A percentile compares a stretch with the other conserved stretches of the same genome.
Evolutionary conservation across 2,797 vertebrate species (phyloP).

Genomic region (Syngnathus acus): DNA sequence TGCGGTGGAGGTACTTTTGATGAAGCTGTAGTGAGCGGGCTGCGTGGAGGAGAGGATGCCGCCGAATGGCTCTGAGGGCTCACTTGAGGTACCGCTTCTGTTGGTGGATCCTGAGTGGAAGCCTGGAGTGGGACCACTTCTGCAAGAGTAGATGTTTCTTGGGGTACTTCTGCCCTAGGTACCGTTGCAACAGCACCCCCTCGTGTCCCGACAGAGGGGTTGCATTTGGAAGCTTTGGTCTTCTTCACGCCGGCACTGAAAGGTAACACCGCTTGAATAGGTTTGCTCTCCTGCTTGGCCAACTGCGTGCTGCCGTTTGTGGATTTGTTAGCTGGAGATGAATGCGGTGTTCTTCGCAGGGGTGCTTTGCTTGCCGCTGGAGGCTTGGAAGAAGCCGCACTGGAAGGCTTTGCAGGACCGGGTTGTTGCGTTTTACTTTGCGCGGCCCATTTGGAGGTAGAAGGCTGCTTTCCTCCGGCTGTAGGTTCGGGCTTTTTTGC

Average conservation of each 20-base stretch:
- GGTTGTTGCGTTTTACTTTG: constrained; percentile 44
- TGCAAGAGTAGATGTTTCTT: constrained; percentile 7
- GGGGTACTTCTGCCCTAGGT: constrained; percentile 9
- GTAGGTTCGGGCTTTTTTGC: constrained; percentile 57
- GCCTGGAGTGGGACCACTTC: constrained; percentile 18
- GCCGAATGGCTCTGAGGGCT: constrained; percentile 7
- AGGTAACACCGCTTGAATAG: constrained; percentile 56
- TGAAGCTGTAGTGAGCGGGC: constrained; percentile 7
- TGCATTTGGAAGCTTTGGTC: constrained; percentile 4
- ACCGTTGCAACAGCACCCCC: not conserved
- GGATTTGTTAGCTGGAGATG: constrained; percentile 42
- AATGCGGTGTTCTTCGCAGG: constrained; percentile 32
- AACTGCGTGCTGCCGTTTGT: constrained; percentile 18
- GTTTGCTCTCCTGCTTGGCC: constrained; percentile 48
- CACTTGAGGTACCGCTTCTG: constrained; percentile 21
- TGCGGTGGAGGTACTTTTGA: constrained; percentile 4
- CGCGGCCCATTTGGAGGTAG: constrained; percentile 36
- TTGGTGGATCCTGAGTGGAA: constrained; percentile 6
- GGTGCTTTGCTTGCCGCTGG: constrained; percentile 21
- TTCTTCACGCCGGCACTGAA: constrained; percentile 32
- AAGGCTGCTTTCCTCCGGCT: constrained; percentile 29
- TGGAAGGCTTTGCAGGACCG: constrained; percentile 41
- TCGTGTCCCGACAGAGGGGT: constrained; percentile 3
- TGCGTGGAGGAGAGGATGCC: constrained; percentile 13
- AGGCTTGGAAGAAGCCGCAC: constrained; percentile 18